Base-by-base conservation (phyloP, 2,888 invertebrate genomes). In the Polyploca ridens region DNA sequence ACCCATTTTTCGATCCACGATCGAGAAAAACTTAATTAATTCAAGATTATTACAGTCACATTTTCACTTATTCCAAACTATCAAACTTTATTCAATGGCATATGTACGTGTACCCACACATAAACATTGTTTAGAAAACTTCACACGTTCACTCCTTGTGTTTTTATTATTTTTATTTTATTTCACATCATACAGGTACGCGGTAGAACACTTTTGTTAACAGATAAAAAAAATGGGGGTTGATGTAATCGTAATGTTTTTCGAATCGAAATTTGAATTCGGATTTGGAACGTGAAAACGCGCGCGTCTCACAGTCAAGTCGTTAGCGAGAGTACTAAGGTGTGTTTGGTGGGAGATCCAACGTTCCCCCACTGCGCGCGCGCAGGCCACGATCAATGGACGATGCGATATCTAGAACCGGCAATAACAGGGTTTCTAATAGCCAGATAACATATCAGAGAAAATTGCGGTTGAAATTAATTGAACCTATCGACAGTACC, bases 11-110 rank as follows among this genome's bases (percentile, higher is more conserved):
- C 70, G 70, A 75, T 75, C 72, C 66, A 69, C 69, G 76, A 76
- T 76, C 78, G 78, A 81, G 75, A 71, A 68, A 72, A 75, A 77
- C 75, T 76, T 78, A 75, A 77, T 72, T 68, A 77, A 73, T 74
- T 81, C 79, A 75, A 77, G 81, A 54, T 61, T 61, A 27, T 41
- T 41, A 85, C 88, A 90, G 93, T 93, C 93, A 93, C 93, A 93
- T 93, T 91, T 93, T 93, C 88, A 86, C 85, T 80, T 81, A 82
- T 85, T 84, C 80, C 84, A 81, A 79, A 68, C 73, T 67, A 68
- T 69, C 78, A 70, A 71, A 76, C 73, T 76, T 79, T 73, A 80
- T 83, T 82, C 84, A 87, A 86, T 81, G 79, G 81, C 82, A 85
- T 82, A 80, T 77, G 73, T 78, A 19, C 62, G 61, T 44, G 66